phyloP scores from a whole-genome alignment of 2,113 vertebrate species.

The Dromas ardeola region DNA sequence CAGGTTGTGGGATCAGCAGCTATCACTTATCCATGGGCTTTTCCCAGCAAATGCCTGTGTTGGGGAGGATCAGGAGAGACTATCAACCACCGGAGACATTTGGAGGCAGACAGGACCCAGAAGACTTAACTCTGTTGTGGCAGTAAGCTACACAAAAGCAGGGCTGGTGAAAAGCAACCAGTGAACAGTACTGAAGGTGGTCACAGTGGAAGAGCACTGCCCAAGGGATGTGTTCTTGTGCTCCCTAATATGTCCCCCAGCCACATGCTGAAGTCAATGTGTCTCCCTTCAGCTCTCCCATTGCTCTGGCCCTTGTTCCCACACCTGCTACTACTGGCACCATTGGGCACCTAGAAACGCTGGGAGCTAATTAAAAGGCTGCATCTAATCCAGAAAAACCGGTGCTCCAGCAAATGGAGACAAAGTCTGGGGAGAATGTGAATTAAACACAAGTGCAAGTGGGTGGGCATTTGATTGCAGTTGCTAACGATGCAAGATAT shows the following conservation, averaged over 20 bases:
- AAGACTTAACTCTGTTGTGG: neutral
- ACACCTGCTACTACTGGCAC: neutral
- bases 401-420: neutral
- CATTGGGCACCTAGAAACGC: neutral
- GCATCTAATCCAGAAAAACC: neutral
- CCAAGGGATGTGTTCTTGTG: neutral
- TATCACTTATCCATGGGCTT: rapidly evolving
- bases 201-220: neutral
- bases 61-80: neutral
- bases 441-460: neutral
- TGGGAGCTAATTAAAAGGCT: neutral
- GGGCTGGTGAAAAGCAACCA: neutral
- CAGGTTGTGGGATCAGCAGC: neutral
- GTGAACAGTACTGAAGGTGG: neutral
- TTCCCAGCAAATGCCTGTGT: neutral
- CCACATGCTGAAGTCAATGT: neutral
- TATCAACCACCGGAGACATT: neutral
- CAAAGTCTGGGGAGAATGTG: neutral
- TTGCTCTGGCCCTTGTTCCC: neutral
- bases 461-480: neutral
- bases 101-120: neutral
- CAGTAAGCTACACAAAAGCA: neutral
- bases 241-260: neutral
- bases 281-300: neutral
- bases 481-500: neutral